Evolutionary conservation across 2,888 invertebrate species (phyloP), one percentile per base, ranked within the genome.

Genomic region (Drosophila lutescens): DNA sequence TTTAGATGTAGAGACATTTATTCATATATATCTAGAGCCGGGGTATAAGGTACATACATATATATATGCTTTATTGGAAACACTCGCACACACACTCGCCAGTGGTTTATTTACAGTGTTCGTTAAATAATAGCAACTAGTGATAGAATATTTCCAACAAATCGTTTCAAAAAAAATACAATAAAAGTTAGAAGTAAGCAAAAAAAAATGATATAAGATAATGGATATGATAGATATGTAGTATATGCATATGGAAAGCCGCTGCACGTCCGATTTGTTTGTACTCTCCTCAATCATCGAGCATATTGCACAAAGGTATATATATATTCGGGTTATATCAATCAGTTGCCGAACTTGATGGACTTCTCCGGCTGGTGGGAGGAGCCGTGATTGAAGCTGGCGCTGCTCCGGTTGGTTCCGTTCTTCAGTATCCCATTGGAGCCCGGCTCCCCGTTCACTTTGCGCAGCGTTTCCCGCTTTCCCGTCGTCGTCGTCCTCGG

Each of bases 401-500:
- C 79, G 32, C 79, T 78, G 66, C 72, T 80, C 26, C 87, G 74
- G 40, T 69, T 87, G 38, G n/a, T 40, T 1, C 91, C 90, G 63
- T 91, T 93, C 89, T 94, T 94, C 56, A 94, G 88, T 74, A 94
- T 94, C 20, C 94, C 93, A 89, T 92, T 93, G 23, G 76, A 73
- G 10, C 61, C 44, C 46, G 23, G 8, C 43, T 58, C 68, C 2
- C 68, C 58, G 9, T 63, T 78, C 58, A 53, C 43, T 50, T 75
- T 88, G 20, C 87, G 76, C 38, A 86, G 58, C n/a, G 84, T 86
- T 30, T 86, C 88, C 2, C 83, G 71, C 41, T 74, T 86, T 34
- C 26, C 32, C 17, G 32, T 49, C 4, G 66, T 46, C 6, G 32
- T 49, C 4, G 66, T 49, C 6, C 80, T 92, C 26, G 93, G 91